Evolutionary conservation across 2,113 vertebrate species (phyloP), one percentile per base, ranked within the genome.

Genomic region (Ceyx margarethae): DNA sequence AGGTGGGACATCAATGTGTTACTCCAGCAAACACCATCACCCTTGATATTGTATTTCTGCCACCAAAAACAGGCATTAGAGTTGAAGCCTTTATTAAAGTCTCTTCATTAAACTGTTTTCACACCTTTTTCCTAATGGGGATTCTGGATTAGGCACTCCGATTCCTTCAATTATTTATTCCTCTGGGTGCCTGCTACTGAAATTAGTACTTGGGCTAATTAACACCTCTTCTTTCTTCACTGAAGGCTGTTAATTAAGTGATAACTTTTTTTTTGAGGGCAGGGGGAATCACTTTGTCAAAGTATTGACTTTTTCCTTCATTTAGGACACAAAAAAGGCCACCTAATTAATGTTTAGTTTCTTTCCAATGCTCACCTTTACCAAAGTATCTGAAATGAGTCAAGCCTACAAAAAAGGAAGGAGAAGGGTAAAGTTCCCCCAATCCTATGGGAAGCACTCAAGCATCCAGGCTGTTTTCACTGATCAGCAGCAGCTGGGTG

Each of bases 1-100:
- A 6, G 31, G 8, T 13, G 11, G 54, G 33, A n/a, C 16, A 28
- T 1, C 1, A 2, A 11, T 19, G 22, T 4, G 6, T 20, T 31
- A n/a, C 18, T 33, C 18, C 3, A 58, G 43, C 43, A 64, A 69
- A 65, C 8, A 15, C 31, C 35, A 78, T 5, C 22, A 37, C 4
- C 20, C 42, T 51, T 21, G 20, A 19, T 15, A 35, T 0, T 0
- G 1, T 77, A 6, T 15, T 35, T 74, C 46, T 75, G 13, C 13
- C 35, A 56, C 28, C 35, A 71, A 31, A 57, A 68, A 13, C 0
- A 79, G 21, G 15, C 51, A n/a, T 13, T 11, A 40, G 5, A 16
- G 29, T 28, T 48, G 19, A 48, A 57, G 53, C 9, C 56, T 56
- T 77, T 33, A 22, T 5, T 18, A 9, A 43, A 26, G 22, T 43